These are phyloP conservation scores for Hydroisotoma schaefferi DNA, from an alignment of 2,888 invertebrate genomes.

Conservation along the genomic window DNA sequence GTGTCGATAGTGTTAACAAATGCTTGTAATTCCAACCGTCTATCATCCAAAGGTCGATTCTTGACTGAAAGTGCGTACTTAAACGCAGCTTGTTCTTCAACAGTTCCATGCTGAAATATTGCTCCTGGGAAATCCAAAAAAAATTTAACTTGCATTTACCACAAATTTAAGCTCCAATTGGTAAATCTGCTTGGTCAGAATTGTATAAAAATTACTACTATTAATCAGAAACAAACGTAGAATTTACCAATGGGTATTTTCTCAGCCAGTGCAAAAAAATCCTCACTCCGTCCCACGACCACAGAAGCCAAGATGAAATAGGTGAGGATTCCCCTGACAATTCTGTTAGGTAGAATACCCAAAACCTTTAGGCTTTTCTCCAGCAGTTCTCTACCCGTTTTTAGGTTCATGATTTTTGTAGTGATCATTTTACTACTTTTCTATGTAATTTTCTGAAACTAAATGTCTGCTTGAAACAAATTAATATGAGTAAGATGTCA, in stretches of 20 bases:
- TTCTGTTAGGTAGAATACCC: too few relatives aligned
- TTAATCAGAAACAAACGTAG: background rate
- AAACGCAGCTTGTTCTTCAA: conserved; percentile 89
- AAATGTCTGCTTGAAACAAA: too few relatives aligned
- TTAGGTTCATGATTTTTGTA: too few relatives aligned
- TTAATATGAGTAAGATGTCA: too few relatives aligned
- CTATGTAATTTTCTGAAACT: too few relatives aligned
- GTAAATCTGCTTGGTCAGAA: background rate
- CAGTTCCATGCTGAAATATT: conserved; percentile 86
- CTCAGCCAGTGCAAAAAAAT: conserved; percentile 31
- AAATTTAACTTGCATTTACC: too few relatives aligned
- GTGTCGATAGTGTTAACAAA: conserved; percentile 89
- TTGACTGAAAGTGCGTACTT: conserved; percentile 76
- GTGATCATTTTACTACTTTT: too few relatives aligned
- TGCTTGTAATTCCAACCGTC: conserved; percentile 78
- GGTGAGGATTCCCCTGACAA: background rate
- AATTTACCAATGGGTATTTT: conserved; percentile 39
- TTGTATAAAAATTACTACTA: background rate
- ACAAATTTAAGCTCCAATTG: too few relatives aligned
- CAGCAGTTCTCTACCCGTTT: too few relatives aligned
- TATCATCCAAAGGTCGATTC: conserved; percentile 71
- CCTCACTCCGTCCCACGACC: conserved; percentile 22
- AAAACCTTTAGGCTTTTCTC: too few relatives aligned
- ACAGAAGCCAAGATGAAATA: conserved; percentile 7
- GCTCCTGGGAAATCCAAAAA: conserved; percentile 67